Evolutionary conservation across 2,113 vertebrate genomes (phyloP), one percentile per base, ranked within the genome.

Genomic region (Malaclemys terrapin): DNA sequence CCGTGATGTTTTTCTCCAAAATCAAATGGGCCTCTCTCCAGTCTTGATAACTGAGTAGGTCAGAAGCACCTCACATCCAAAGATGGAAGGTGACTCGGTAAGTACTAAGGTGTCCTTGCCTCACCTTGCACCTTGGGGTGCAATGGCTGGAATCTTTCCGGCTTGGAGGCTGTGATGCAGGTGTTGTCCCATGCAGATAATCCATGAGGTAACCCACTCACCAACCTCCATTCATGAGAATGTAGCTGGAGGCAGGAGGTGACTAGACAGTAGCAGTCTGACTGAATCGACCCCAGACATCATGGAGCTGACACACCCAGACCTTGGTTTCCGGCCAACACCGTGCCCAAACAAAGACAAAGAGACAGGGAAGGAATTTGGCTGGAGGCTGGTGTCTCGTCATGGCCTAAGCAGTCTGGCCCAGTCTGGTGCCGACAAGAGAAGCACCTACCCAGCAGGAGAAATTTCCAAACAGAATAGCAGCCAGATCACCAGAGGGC

Each of bases 361-460:
- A 92, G 95, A 78, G n/a, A 79, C n/a, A 0, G 80, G 76, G 89
- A 91, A 95, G 82, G 88, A 95, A 94, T 95, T 92, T 90, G 80
- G 54, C 90, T 82, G 42, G 53, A 42, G 95, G 94, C 97, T 87
- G 89, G 5, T 93, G 97, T 95, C 96, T 96, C 82, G 29, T 93
- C 93, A 50, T 29, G 89, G 85, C 85, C 80, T 53, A 88, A 59
- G 95, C 94, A 94, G 1, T 11, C 88, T 6, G 13, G 84, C 91
- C 86, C 53, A 1, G 65, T 84, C 93, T 87, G 90, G 79, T 93
- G 54, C 89, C 42, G 42, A 56, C 19, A 4, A 24, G 59, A 76
- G 76, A 11, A 89, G 79, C 0, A 75, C 81, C 31, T 6, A 6
- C 65, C 84, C 42, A 92, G 1, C 47, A 47, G 88, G 20, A 54